Evolutionary conservation across 2,797 vertebrate genomes (phyloP).

Genomic region (Cynopterus sphinx): DNA sequence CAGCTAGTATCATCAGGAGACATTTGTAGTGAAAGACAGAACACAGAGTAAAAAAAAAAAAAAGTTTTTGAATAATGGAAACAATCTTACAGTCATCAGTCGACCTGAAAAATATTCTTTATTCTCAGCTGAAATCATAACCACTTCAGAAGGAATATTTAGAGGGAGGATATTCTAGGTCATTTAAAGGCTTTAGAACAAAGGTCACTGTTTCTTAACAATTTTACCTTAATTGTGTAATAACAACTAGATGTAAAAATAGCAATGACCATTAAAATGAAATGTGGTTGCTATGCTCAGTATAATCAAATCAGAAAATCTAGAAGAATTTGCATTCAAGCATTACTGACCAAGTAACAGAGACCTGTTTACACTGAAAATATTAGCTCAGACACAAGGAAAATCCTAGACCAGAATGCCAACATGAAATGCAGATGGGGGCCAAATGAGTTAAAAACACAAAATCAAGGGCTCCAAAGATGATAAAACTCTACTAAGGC

Average conservation of each 20-base stretch:
- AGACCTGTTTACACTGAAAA: background rate
- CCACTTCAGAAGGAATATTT: background rate
- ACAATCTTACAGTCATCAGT: background rate
- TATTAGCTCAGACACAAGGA: background rate
- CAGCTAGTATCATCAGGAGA: background rate
- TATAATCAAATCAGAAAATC: slow-evolving; percentile 7
- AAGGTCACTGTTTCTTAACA: background rate
- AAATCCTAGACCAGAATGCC: background rate
- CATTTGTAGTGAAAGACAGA: background rate
- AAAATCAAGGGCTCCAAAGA: background rate
- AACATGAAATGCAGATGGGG: background rate
- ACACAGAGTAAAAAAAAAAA: background rate
- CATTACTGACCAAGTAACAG: background rate
- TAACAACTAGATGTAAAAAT: background rate
- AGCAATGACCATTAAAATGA: background rate
- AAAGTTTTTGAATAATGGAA: background rate
- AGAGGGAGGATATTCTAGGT: background rate
- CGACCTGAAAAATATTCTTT: background rate
- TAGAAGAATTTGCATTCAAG: background rate
- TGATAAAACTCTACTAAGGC: background rate
- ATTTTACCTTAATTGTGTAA: background rate
- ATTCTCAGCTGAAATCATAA: background rate
- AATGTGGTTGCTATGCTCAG: background rate
- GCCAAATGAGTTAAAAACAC: background rate
- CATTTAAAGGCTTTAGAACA: background rate